These are phyloP conservation scores for Drosophila subobscura DNA, from an alignment of 1,140 invertebrate species.

Conservation along the genomic window DNA sequence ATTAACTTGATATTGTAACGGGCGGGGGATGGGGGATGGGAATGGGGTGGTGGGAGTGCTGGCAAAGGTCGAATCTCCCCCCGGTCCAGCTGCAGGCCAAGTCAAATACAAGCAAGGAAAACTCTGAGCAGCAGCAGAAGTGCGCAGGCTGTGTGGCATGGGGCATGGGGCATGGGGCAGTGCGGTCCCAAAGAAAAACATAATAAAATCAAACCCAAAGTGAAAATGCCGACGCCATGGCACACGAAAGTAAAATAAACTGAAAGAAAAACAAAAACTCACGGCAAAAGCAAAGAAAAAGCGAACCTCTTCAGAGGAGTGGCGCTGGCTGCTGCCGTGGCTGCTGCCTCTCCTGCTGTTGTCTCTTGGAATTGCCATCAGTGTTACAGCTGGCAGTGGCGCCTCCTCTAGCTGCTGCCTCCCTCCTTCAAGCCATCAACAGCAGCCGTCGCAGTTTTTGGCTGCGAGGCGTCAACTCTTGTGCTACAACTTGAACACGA, in stretches of 20 bases:
- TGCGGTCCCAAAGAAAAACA: slow-evolving; percentile 80
- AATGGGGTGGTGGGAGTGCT: slow-evolving; percentile 44
- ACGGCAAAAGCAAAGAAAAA: slow-evolving; percentile 58
- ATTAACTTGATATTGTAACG: slow-evolving; percentile 82
- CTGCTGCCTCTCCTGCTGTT: slow-evolving; percentile 50
- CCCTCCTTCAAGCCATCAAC: slow-evolving; percentile 34
- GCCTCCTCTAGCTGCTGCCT: slow-evolving; percentile 7
- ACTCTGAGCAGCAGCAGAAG: slow-evolving; percentile 37
- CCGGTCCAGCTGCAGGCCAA: slow-evolving; percentile 8
- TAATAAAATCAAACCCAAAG: slow-evolving; percentile 80
- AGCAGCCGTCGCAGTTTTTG: slow-evolving; percentile 64
- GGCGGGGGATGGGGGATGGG: background rate
- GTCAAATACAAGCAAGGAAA: slow-evolving; percentile 61
- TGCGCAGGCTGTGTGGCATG: background rate
- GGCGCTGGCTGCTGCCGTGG: slow-evolving; percentile 4
- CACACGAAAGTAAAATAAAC: slow-evolving; percentile 82
- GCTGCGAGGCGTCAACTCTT: slow-evolving; percentile 78
- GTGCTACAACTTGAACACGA: slow-evolving; percentile 81
- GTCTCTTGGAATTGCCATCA: slow-evolving; percentile 80
- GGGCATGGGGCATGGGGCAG: slow-evolving; percentile 29
- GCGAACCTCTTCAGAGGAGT: slow-evolving; percentile 40
- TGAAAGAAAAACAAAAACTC: slow-evolving; percentile 81
- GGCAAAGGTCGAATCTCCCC: slow-evolving; percentile 50
- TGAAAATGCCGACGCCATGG: slow-evolving; percentile 66
- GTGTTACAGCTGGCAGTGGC: slow-evolving; percentile 77